Percentiles rank a stretch among this genome's conserved stretches.
These are phyloP conservation scores for Aptenodytes forsteri DNA, from an alignment of 2,113 vertebrate species.

Conservation along the genomic window DNA sequence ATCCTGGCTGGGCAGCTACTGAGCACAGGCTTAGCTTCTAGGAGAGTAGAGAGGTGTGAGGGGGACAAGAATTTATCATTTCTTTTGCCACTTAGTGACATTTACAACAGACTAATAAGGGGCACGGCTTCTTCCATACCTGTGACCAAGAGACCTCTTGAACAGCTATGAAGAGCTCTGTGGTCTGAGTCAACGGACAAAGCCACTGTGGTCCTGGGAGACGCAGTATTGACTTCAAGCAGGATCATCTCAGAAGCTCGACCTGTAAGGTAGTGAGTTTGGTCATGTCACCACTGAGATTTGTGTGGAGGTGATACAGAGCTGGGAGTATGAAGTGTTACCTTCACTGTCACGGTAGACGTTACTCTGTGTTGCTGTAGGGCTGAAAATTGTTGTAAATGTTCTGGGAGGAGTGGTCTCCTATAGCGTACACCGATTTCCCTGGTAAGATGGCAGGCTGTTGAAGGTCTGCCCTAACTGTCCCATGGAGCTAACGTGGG, in stretches of 20 bases:
- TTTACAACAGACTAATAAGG: neutral
- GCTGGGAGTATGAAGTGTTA: neutral
- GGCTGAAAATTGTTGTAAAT: neutral
- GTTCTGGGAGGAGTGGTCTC: neutral
- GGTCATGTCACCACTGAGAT: neutral
- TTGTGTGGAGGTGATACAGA: neutral
- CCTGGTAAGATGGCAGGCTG: neutral
- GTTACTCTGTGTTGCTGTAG: neutral
- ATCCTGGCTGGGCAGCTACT: neutral
- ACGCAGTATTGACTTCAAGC: neutral
- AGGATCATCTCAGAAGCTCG: neutral
- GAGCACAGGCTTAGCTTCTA: neutral
- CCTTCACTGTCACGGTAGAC: neutral
- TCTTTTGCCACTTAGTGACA: neutral
- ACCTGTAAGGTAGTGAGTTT: neutral
- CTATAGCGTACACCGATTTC: rapidly evolving
- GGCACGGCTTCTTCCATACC: neutral
- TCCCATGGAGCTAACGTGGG: neutral
- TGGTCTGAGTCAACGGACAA: neutral
- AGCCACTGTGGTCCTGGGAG: neutral
- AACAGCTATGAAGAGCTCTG: neutral
- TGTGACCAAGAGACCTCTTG: neutral
- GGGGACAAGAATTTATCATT: neutral
- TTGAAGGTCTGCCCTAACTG: neutral
- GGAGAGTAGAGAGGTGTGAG: neutral